Evolutionary conservation across 2,797 vertebrate species (phyloP).

Genomic region (Orientallactaga sibirica): DNA sequence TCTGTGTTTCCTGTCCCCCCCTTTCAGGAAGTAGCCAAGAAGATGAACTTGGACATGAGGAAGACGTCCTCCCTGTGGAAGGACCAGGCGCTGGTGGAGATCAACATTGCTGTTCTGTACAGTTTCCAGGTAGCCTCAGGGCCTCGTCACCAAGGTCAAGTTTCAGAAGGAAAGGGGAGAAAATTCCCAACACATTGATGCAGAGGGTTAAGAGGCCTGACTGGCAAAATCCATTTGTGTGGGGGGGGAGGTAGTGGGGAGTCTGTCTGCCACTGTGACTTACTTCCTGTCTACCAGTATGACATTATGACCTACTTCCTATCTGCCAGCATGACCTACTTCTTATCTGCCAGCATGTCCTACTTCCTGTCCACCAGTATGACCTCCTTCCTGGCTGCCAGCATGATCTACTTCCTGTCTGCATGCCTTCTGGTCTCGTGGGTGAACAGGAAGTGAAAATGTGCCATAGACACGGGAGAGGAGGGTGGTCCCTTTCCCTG

Average conservation of each 20-base stretch:
- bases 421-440: neutral
- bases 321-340: no score
- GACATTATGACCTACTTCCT: no score
- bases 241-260: neutral
- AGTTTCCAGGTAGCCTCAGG: constrained; percentile 94
- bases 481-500: neutral
- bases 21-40: constrained; percentile 95
- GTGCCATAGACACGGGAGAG: neutral
- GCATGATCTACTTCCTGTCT: neutral
- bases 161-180: fast-evolving
- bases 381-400: no score
- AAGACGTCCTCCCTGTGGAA: constrained; percentile 99
- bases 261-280: no score
- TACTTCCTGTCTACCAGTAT: no score
- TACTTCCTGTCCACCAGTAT: no score
- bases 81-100: constrained; percentile 97
- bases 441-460: neutral
- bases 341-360: no score
- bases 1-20: neutral
- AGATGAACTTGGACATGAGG: constrained; percentile 96
- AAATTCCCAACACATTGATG: no score
- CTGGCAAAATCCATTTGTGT: neutral
- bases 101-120: constrained; percentile 97
- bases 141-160: fast-evolving
- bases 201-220: neutral